Evolutionary conservation across 2,113 vertebrate species (phyloP).

Genomic region (Istiophorus platypterus): DNA sequence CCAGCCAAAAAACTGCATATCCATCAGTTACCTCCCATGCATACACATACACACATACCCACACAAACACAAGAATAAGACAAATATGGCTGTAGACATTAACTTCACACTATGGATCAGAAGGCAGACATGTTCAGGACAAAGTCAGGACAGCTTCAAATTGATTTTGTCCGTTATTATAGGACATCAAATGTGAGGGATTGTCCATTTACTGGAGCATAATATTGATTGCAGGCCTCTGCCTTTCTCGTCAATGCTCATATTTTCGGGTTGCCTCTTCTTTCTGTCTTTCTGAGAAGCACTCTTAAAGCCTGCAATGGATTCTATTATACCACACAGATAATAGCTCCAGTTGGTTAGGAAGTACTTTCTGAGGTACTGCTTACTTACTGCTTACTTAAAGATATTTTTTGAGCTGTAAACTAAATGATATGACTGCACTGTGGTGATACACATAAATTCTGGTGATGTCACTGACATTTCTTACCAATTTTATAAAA

Average conservation of each 20-base stretch:
- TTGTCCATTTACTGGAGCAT: constrained; percentile 24
- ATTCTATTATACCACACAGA: constrained; percentile 33
- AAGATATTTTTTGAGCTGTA: too few relatives aligned
- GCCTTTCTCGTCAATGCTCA: constrained; percentile 23
- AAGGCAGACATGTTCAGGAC: neutral
- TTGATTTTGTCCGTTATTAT: constrained; percentile 36
- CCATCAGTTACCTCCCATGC: neutral
- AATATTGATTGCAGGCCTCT: constrained; percentile 32
- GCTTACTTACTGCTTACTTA: too few relatives aligned
- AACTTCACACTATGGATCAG: constrained; percentile 16
- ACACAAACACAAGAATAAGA: neutral
- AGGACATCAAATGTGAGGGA: constrained; percentile 9
- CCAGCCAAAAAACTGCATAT: too few relatives aligned
- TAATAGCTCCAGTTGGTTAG: constrained; percentile 41
- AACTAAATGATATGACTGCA: too few relatives aligned
- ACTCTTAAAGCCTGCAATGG: constrained; percentile 20
- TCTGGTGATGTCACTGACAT: too few relatives aligned
- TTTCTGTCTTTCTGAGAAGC: constrained; percentile 26
- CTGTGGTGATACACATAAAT: too few relatives aligned
- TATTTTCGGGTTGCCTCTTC: constrained; percentile 24
- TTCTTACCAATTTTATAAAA: too few relatives aligned
- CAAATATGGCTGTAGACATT: constrained; percentile 15
- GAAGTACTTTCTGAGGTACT: too few relatives aligned
- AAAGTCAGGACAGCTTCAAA: constrained; percentile 19
- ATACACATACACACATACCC: neutral